Evolutionary conservation across 2,113 vertebrate species (phyloP).

Genomic region (Hydrolagus affinis): DNA sequence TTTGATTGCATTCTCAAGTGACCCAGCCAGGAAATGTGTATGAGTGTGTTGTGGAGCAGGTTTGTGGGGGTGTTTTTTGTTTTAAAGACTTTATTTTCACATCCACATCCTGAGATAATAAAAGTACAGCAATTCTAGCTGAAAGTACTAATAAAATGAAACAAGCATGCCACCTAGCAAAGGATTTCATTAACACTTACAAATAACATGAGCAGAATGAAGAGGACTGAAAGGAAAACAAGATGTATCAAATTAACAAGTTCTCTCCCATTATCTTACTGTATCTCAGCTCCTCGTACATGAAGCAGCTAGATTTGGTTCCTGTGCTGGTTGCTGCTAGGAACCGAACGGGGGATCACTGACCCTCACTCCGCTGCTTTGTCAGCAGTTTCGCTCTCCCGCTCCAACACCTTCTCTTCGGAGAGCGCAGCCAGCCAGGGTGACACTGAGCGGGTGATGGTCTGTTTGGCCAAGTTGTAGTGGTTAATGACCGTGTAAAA

Average conservation of each 20-base stretch:
- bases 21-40: conserved; percentile 14
- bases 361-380: conserved; percentile 66
- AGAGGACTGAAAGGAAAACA: conserved; percentile 23
- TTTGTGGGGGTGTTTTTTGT: not conserved
- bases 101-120: conserved; percentile 34
- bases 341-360: not conserved
- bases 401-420: conserved; percentile 84
- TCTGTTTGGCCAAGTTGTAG: conserved; percentile 90
- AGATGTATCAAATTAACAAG: conserved; percentile 23
- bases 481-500: conserved; percentile 90
- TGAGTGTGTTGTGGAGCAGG: conserved; percentile 26
- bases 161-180: conserved; percentile 42
- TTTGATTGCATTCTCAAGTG: conserved; percentile 8
- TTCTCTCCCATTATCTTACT: conserved; percentile 24
- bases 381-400: conserved; percentile 82
- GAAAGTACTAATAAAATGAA: conserved; percentile 45
- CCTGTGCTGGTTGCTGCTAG: conserved; percentile 5
- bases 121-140: conserved; percentile 43
- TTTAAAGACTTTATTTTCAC: not conserved
- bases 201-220: conserved; percentile 34
- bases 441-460: conserved; percentile 79
- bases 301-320: conserved; percentile 29
- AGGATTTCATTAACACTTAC: conserved; percentile 43
- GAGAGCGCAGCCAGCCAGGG: conserved; percentile 91
- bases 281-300: conserved; percentile 26